These are phyloP conservation scores for Globia sparganii DNA, from an alignment of 2,888 invertebrate species.

Conservation along the genomic window DNA sequence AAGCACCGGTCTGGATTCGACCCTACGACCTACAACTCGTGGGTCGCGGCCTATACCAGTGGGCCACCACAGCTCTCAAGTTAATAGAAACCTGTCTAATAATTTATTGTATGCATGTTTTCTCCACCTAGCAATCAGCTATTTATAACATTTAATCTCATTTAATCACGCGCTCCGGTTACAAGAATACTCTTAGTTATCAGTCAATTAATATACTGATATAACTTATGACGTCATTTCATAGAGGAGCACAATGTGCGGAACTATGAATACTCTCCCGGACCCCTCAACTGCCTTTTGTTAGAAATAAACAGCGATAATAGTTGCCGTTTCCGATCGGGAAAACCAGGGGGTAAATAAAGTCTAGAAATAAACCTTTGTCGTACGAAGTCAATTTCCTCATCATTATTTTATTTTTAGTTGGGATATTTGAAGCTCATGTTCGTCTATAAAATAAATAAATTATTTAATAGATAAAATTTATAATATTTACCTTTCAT, in stretches of 20 bases:
- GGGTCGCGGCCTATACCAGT: not conserved
- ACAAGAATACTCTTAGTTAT: constrained; percentile 23
- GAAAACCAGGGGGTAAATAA: constrained; percentile 30
- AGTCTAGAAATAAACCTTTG: constrained; percentile 48
- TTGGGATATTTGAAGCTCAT: not conserved
- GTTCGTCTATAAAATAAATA: not conserved
- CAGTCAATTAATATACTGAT: constrained; percentile 42
- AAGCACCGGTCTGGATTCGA: not conserved
- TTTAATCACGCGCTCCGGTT: constrained; percentile 6
- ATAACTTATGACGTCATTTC: constrained; percentile 20
- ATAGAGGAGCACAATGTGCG: not conserved
- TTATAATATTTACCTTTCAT: not conserved
- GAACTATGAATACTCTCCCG: not conserved
- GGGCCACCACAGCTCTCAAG: not conserved
- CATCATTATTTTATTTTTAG: constrained; percentile 34
- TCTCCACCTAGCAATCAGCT: not conserved
- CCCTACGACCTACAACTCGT: not conserved
- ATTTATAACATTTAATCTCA: constrained; percentile 22
- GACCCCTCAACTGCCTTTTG: not conserved
- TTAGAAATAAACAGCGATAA: constrained; percentile 3
- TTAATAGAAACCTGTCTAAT: not conserved
- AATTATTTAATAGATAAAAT: not conserved
- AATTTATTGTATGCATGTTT: not conserved
- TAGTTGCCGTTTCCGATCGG: constrained; percentile 25
- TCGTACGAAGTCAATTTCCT: constrained; percentile 44